Evolutionary conservation across 2,888 invertebrate genomes (phyloP).

Genomic region (Tyria jacobaeae): DNA sequence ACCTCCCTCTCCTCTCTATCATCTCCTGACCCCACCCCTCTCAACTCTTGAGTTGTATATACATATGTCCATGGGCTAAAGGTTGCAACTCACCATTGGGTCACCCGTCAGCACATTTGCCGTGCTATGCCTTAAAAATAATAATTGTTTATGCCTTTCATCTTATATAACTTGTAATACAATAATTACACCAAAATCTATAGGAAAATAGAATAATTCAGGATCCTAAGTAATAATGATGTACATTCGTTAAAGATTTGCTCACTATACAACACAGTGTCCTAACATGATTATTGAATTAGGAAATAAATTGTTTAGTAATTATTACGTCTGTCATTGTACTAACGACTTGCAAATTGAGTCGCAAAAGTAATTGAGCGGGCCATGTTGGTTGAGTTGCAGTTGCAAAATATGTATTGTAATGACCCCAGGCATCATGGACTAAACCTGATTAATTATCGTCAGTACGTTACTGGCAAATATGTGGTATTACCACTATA

Average conservation of each 20-base stretch:
- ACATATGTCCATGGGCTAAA: no score
- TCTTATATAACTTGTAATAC: neutral
- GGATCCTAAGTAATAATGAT: neutral
- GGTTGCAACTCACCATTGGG: no score
- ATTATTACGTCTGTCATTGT: constrained; percentile 33
- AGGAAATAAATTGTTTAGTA: constrained; percentile 24
- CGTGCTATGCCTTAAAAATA: neutral
- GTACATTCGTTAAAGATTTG: no score
- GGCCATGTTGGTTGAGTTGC: constrained; percentile 30
- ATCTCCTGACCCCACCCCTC: no score
- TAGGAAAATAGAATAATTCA: no score
- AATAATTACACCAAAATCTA: neutral
- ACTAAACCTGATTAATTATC: neutral
- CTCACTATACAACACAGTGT: neutral
- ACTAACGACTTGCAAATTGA: constrained; percentile 40
- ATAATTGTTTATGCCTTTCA: neutral
- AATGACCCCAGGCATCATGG: neutral
- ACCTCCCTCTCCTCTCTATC: no score
- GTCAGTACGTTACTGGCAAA: no score
- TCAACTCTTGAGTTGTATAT: no score
- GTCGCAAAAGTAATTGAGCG: constrained; percentile 28
- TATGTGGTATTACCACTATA: no score
- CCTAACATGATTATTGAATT: neutral
- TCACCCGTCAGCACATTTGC: no score
- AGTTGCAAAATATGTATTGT: constrained; percentile 10